phyloP scores from a whole-genome alignment of 2,113 vertebrate species.

The Mirza zaza region DNA sequence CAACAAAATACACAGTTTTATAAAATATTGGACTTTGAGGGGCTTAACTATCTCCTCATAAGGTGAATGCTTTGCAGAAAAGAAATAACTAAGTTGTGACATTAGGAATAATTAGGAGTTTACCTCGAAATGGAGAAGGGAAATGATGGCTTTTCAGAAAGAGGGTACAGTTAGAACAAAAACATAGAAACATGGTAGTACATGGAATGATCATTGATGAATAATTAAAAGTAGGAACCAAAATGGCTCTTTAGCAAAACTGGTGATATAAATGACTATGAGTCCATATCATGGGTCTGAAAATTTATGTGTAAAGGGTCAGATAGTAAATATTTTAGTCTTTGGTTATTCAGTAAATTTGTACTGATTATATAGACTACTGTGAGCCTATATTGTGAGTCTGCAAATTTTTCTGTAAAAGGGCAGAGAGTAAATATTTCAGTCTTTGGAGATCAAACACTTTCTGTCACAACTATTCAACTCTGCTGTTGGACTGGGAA shows the following conservation, averaged over 20 bases:
- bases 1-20: background rate
- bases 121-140: background rate
- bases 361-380: background rate
- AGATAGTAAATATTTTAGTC: background rate
- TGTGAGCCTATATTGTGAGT: background rate
- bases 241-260: background rate
- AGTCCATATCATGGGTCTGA: background rate
- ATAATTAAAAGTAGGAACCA: background rate
- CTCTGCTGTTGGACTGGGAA: background rate
- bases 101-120: background rate
- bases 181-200: background rate
- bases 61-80: background rate
- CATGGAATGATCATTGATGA: fast-evolving
- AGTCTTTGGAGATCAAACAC: background rate
- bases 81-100: background rate
- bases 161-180: background rate
- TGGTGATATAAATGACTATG: background rate
- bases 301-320: background rate
- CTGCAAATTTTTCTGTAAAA: background rate
- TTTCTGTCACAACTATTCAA: background rate
- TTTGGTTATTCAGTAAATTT: background rate
- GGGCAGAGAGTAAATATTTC: background rate
- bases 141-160: background rate
- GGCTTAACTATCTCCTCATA: background rate
- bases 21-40: background rate